These are phyloP conservation scores for Brachyrhaphis roseni DNA, from an alignment of 2,797 vertebrate genomes.

Conservation along the genomic window DNA sequence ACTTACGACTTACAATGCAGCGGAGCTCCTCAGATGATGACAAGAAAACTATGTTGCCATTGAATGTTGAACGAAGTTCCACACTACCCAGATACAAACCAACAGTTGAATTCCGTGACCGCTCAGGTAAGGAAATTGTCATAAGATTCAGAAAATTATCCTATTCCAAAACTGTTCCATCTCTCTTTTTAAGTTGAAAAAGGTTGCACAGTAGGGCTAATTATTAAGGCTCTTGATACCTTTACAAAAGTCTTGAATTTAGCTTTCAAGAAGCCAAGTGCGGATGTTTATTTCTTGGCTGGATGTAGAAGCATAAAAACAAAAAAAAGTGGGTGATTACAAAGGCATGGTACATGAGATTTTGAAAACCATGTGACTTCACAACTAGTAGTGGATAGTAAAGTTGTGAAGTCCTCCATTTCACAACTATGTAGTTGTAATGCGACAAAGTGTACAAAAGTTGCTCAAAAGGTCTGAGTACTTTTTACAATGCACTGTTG, in stretches of 20 bases:
- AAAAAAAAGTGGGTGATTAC: background rate
- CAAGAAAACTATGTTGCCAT: constrained; percentile 51
- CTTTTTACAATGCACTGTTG: background rate
- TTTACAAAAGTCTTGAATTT: background rate
- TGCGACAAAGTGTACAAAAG: background rate
- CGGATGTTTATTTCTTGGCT: background rate
- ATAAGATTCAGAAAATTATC: background rate
- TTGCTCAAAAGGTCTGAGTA: background rate
- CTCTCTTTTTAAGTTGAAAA: background rate
- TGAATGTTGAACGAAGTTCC: constrained; percentile 67
- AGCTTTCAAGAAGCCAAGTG: background rate
- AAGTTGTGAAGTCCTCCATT: background rate
- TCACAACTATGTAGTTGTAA: background rate
- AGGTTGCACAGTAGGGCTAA: background rate
- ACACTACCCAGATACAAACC: constrained; percentile 71
- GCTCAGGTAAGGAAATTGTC: constrained; percentile 67
- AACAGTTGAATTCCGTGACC: constrained; percentile 63
- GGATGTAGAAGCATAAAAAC: background rate
- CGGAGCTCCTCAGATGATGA: constrained; percentile 73
- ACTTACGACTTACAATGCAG: constrained; percentile 55
- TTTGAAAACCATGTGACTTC: background rate
- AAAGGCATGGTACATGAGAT: background rate
- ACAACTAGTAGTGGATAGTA: too few species aligned
- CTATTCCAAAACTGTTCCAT: background rate
- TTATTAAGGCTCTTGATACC: background rate